Evolutionary conservation across 2,797 vertebrate genomes (phyloP).

Genomic region (Hyperoplus immaculatus): DNA sequence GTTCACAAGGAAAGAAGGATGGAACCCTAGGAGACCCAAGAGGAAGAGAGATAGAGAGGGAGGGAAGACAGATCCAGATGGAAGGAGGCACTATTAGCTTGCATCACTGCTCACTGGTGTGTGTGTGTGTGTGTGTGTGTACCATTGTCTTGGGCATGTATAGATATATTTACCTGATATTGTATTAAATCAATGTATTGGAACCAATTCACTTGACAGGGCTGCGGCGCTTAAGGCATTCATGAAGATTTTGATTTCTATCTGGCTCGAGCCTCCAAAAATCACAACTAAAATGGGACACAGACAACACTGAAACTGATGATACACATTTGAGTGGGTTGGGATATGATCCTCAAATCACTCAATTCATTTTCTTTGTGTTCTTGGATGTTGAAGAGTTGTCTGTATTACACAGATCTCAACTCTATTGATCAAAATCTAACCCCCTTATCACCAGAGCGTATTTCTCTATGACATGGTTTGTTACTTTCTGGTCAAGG

Average conservation of each 20-base stretch:
- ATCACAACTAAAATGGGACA: background rate
- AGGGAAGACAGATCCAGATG: slow-evolving; percentile 41
- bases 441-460: background rate
- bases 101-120: slow-evolving; percentile 15
- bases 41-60: slow-evolving; percentile 37
- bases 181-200: background rate
- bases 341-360: background rate
- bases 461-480: background rate
- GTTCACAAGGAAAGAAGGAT: slow-evolving; percentile 74
- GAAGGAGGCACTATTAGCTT: slow-evolving; percentile 31
- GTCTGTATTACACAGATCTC: background rate
- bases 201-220: background rate
- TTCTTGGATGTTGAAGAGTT: background rate
- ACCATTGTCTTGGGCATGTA: background rate
- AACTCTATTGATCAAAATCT: background rate
- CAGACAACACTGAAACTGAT: background rate
- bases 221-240: background rate
- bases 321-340: background rate
- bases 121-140: background rate
- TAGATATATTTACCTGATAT: background rate
- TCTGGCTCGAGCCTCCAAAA: background rate
- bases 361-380: background rate
- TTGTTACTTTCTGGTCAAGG: background rate
- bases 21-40: slow-evolving; percentile 51
- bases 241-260: background rate